Conservation (phyloP, 2,113 vertebrate genomes). For the Opisthocomus hoazin region DNA sequence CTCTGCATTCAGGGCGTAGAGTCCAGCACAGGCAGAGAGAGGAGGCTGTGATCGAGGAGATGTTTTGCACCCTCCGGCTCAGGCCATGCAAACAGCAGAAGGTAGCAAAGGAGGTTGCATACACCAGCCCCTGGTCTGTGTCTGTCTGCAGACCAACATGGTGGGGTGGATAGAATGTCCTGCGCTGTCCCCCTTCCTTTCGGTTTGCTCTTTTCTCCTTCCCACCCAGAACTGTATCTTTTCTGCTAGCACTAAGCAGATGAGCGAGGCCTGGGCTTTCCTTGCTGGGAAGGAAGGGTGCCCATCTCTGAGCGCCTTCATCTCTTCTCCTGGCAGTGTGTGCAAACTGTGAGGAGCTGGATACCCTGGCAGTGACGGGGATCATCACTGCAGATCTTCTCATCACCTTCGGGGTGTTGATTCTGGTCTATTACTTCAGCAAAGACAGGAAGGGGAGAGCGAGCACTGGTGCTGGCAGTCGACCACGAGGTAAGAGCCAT, state of each 20-base stretch:
- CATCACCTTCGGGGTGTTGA: conserved; percentile 68
- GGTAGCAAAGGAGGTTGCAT: neutral
- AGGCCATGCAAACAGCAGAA: neutral
- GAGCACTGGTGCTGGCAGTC: neutral
- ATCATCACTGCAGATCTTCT: conserved; percentile 61
- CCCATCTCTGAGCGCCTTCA: neutral
- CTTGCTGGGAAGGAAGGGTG: neutral
- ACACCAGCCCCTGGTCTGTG: neutral
- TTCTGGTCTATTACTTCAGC: conserved; percentile 71
- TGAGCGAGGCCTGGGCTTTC: neutral
- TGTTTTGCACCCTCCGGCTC: neutral
- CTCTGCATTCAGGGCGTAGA: neutral
- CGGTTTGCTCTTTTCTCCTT: neutral
- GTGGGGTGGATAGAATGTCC: neutral
- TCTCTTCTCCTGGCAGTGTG: conserved; percentile 61
- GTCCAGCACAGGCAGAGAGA: neutral
- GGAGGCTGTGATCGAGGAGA: neutral
- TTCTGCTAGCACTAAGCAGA: neutral
- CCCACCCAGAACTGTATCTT: no score
- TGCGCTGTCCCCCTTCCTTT: neutral
- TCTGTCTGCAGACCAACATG: neutral
- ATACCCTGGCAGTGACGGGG: neutral
- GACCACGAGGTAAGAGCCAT: conserved; percentile 46
- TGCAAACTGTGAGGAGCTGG: conserved; percentile 65
- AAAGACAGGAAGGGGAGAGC: conserved; percentile 39